Conservation (phyloP, 2,113 vertebrate genomes). For the Tragelaphus strepsiceros region DNA sequence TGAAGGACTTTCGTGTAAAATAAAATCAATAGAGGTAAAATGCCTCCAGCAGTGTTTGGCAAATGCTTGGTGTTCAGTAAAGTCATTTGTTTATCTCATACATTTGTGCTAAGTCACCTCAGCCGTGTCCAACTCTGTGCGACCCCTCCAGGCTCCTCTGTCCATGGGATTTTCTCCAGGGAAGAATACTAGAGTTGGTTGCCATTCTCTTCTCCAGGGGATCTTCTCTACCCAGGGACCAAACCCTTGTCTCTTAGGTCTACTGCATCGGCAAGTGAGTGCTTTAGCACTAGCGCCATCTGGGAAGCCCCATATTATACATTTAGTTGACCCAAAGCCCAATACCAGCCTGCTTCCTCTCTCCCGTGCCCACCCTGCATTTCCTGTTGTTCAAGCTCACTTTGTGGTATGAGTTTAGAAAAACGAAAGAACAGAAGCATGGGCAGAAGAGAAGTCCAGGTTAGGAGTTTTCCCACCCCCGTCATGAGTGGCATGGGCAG, state of each 20-base stretch:
- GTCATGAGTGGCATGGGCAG: fast-evolving
- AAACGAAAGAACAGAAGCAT: background rate
- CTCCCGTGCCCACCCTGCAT: background rate
- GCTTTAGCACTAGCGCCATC: background rate
- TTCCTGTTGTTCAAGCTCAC: background rate
- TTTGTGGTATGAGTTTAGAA: background rate
- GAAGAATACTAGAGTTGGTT: background rate
- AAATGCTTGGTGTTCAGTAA: background rate
- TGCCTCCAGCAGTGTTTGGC: background rate
- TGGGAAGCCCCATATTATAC: background rate
- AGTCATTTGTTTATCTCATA: background rate
- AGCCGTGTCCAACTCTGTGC: background rate
- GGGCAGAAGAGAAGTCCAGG: background rate
- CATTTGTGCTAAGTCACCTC: background rate
- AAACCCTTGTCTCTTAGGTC: background rate
- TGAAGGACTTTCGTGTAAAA: background rate
- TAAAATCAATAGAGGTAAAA: background rate
- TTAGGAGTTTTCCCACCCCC: fast-evolving
- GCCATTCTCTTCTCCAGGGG: background rate
- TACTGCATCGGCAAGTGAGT: background rate
- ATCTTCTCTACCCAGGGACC: background rate
- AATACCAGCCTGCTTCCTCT: background rate
- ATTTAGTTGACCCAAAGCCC: background rate
- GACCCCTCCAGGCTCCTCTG: background rate
- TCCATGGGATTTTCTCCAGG: background rate